Evolutionary conservation across 1,140 invertebrate genomes (phyloP).

Genomic region (Drosophila yakuba): DNA sequence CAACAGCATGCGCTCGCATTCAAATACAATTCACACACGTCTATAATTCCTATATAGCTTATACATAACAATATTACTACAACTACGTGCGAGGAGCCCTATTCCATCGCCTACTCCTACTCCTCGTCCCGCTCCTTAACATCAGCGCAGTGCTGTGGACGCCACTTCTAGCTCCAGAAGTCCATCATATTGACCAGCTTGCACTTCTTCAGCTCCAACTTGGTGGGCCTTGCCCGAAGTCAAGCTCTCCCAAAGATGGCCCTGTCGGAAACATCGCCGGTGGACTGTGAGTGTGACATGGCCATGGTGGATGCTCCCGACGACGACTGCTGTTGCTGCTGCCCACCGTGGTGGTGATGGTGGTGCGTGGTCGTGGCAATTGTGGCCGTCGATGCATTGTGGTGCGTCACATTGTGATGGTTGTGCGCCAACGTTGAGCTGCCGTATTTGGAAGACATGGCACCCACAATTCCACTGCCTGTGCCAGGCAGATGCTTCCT

Average conservation of each 20-base stretch:
- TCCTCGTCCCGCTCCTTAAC: slow-evolving; percentile 59
- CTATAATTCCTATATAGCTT: slow-evolving; percentile 45
- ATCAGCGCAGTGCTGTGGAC: slow-evolving; percentile 71
- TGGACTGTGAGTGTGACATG: slow-evolving; percentile 87
- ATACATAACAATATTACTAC: slow-evolving; percentile 54
- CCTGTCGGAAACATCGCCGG: slow-evolving; percentile 86
- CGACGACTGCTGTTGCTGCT: slow-evolving; percentile 27
- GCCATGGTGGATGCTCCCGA: slow-evolving; percentile 23
- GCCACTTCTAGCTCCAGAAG: slow-evolving; percentile 85
- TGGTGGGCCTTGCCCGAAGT: slow-evolving; percentile 84
- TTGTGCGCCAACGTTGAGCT: slow-evolving; percentile 72
- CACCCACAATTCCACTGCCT: slow-evolving; percentile 13
- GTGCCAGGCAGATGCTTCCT: slow-evolving; percentile 72
- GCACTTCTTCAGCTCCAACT: slow-evolving; percentile 83
- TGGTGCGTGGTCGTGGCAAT: slow-evolving; percentile 68
- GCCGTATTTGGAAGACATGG: slow-evolving; percentile 58
- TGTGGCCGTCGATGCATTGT: slow-evolving; percentile 76
- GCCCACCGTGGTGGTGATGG: slow-evolving; percentile 59
- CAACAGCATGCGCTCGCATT: slow-evolving; percentile 65
- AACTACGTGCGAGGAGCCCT: slow-evolving; percentile 35
- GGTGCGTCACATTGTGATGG: slow-evolving; percentile 75
- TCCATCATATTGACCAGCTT: slow-evolving; percentile 84
- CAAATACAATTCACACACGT: slow-evolving; percentile 38
- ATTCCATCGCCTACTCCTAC: slow-evolving; percentile 10
- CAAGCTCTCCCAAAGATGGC: slow-evolving; percentile 88